Evolutionary conservation across 1,140 invertebrate species (phyloP).

Genomic region (Diorhabda sublineata): DNA sequence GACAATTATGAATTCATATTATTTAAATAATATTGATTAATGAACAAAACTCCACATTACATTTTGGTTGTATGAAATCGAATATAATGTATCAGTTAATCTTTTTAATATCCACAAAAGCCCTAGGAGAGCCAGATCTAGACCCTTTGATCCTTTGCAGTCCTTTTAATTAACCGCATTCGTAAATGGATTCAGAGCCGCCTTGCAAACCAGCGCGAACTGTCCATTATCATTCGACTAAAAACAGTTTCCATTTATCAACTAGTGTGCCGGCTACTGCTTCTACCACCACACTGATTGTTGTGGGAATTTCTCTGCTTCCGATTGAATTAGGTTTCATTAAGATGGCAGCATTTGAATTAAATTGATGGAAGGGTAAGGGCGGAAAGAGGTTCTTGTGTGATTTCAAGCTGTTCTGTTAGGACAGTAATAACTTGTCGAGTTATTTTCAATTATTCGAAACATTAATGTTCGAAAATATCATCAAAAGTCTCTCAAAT

Average conservation of each 20-base stretch:
- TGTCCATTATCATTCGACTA: conserved; percentile 24
- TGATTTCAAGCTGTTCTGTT: background rate
- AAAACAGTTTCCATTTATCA: conserved; percentile 23
- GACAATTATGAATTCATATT: too few species aligned
- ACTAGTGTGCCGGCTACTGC: conserved; percentile 4
- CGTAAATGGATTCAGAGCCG: conserved; percentile 22
- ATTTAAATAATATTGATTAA: too few species aligned
- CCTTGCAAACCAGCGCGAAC: conserved; percentile 18
- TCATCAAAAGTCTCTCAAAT: too few species aligned
- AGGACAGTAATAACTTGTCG: background rate
- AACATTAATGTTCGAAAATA: background rate
- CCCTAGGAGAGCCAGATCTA: background rate
- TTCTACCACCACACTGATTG: conserved; percentile 9
- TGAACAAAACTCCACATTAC: too few species aligned
- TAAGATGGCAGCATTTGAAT: conserved; percentile 16
- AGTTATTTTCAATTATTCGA: background rate
- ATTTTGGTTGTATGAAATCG: too few species aligned
- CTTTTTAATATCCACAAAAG: background rate
- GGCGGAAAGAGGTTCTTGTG: background rate
- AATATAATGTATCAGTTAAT: background rate
- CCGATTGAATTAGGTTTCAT: conserved; percentile 14
- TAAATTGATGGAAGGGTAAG: conserved; percentile 9
- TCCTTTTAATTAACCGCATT: conserved; percentile 24
- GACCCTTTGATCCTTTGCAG: conserved; percentile 10
- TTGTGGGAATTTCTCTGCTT: conserved; percentile 9